Evolutionary conservation across 2,888 invertebrate species (phyloP).

Genomic region (Alcis repandata): DNA sequence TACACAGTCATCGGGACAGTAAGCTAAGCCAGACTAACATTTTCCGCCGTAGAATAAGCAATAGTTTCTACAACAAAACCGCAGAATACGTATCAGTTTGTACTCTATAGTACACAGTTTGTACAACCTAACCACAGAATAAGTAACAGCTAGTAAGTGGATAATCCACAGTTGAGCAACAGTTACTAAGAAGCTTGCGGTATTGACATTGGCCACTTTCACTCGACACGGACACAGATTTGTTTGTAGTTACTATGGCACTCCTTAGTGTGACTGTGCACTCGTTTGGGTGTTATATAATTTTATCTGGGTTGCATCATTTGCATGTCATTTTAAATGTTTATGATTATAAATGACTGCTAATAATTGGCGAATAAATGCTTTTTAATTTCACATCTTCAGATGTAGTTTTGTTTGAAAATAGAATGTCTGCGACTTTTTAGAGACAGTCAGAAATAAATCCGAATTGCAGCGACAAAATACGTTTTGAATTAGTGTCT

Average conservation of each 20-base stretch:
- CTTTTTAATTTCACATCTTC: background rate
- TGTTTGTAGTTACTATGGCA: background rate
- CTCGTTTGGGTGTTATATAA: constrained; percentile 26
- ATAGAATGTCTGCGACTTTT: background rate
- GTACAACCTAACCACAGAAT: background rate
- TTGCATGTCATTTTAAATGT: constrained; percentile 25
- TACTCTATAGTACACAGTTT: background rate
- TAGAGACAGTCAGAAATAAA: no score
- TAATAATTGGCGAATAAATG: constrained; percentile 1
- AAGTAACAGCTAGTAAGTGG: constrained; percentile 8
- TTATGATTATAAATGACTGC: constrained; percentile 13
- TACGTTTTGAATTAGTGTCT: no score
- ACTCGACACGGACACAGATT: constrained; percentile 13
- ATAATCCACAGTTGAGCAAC: constrained; percentile 21
- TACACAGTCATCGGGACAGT: constrained; percentile 9
- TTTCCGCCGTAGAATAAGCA: constrained; percentile 1
- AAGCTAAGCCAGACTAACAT: background rate
- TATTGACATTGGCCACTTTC: constrained; percentile 40
- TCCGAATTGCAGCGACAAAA: no score
- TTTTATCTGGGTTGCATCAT: constrained; percentile 36
- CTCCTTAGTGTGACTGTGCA: constrained; percentile 8
- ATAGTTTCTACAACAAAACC: background rate
- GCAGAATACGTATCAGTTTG: background rate
- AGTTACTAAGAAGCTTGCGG: constrained; percentile 17
- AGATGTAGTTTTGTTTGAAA: background rate